phyloP scores from a whole-genome alignment of 2,113 vertebrate genomes.

The Dasyprocta punctata region DNA sequence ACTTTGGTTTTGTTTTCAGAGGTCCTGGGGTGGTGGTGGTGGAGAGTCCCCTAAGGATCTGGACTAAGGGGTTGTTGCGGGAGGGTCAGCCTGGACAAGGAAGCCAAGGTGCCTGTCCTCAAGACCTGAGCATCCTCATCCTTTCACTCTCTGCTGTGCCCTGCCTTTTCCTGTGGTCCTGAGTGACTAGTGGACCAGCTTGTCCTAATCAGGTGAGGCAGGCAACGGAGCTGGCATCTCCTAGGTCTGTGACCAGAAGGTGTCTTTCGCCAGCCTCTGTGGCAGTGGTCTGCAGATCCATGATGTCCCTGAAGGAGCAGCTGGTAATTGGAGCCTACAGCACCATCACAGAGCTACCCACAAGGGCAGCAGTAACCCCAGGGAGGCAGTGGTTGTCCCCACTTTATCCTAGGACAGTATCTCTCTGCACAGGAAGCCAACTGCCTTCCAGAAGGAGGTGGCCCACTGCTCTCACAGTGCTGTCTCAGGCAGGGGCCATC shows the following conservation, averaged over 20 bases:
- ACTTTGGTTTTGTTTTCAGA: background rate
- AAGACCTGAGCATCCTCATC: background rate
- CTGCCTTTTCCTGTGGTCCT: background rate
- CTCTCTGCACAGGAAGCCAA: background rate
- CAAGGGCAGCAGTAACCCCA: background rate
- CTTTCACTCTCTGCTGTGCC: fast-evolving
- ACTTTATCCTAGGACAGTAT: background rate
- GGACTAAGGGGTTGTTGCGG: fast-evolving
- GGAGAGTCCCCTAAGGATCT: background rate
- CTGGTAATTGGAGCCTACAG: background rate
- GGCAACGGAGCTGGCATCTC: background rate
- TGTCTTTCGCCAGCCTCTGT: background rate
- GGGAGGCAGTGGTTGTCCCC: background rate
- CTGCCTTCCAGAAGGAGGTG: background rate
- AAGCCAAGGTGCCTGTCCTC: no score
- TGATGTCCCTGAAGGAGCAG: background rate
- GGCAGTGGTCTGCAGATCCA: background rate
- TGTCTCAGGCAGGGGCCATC: slow-evolving; percentile 51
- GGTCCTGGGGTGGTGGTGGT: no score
- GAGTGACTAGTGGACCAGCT: no score
- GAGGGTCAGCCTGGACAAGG: background rate
- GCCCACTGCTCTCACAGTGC: background rate
- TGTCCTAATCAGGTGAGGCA: background rate
- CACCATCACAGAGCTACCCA: background rate
- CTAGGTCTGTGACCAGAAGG: background rate